phyloP scores from a whole-genome alignment of 2,113 vertebrate species.

The Tachysurus fulvidraco region DNA sequence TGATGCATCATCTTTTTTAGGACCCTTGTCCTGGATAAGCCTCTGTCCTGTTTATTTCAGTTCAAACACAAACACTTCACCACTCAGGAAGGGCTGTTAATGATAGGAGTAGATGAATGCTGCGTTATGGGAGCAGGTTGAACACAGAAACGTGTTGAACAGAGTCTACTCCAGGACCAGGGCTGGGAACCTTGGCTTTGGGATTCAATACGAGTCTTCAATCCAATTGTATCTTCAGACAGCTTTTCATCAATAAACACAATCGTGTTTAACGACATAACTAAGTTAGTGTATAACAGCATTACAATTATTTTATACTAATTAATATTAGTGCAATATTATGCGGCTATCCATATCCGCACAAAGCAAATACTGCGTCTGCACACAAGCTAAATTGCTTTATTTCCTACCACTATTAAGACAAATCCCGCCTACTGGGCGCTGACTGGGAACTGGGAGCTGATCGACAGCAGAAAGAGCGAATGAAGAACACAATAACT shows the following conservation, averaged over 20 bases:
- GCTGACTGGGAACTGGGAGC: not conserved
- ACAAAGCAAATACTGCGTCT: constrained; percentile 16
- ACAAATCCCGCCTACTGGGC: not conserved
- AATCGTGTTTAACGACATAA: not conserved
- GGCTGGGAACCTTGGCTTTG: no score
- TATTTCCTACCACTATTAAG: constrained; percentile 3
- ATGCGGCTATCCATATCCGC: not conserved
- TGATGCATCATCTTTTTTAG: not conserved
- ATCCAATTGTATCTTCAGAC: not conserved
- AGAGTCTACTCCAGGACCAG: not conserved
- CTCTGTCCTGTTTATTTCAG: not conserved
- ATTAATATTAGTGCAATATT: no score
- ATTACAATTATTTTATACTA: not conserved
- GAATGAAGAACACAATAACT: not conserved
- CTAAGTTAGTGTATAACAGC: not conserved
- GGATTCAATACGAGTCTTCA: no score
- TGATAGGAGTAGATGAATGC: not conserved
- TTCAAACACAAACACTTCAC: not conserved
- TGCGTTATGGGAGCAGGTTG: not conserved
- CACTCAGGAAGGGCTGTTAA: not conserved
- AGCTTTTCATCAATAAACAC: not conserved
- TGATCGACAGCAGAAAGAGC: not conserved
- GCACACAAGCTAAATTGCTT: not conserved
- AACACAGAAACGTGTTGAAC: not conserved
- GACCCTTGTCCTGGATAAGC: not conserved